Conservation (phyloP, 2,113 vertebrate species). For the Phalacrocorax pelagicus region DNA sequence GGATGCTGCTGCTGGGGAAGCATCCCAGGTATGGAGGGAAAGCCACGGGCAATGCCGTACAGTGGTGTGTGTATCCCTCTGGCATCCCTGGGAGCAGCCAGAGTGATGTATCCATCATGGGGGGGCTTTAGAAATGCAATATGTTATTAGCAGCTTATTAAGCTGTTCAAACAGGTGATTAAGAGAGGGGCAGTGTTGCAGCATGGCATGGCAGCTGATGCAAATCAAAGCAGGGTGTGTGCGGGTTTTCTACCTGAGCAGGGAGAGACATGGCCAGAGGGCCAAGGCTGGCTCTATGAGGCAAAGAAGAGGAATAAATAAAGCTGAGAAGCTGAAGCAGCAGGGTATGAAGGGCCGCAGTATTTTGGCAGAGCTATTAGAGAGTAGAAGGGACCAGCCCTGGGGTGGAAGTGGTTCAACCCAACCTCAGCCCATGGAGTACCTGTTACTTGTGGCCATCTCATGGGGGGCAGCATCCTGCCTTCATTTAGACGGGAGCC, state of each 20-base stretch:
- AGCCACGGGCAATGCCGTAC: accelerated
- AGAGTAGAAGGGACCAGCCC: neutral
- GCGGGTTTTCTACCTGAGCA: neutral
- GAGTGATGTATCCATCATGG: neutral
- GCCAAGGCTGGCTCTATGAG: accelerated
- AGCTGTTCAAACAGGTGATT: neutral
- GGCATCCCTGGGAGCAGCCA: accelerated
- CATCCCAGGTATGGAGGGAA: neutral
- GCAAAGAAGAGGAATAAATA: neutral
- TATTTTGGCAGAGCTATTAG: neutral
- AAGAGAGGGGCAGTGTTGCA: neutral
- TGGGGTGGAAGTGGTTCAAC: neutral
- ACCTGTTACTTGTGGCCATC: neutral
- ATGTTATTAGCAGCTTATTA: neutral
- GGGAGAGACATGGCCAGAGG: neutral
- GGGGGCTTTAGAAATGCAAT: neutral
- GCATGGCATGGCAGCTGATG: neutral
- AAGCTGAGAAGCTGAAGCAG: neutral
- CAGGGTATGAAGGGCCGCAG: neutral
- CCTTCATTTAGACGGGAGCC: neutral
- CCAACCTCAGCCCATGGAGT: neutral
- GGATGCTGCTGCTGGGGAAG: neutral
- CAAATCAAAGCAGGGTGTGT: neutral
- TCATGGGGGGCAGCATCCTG: neutral
- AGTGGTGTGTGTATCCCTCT: accelerated